A percentile compares a stretch with the other conserved stretches of the same genome.
Conservation (phyloP, 1,140 invertebrate genomes). For the Panonychus citri region DNA sequence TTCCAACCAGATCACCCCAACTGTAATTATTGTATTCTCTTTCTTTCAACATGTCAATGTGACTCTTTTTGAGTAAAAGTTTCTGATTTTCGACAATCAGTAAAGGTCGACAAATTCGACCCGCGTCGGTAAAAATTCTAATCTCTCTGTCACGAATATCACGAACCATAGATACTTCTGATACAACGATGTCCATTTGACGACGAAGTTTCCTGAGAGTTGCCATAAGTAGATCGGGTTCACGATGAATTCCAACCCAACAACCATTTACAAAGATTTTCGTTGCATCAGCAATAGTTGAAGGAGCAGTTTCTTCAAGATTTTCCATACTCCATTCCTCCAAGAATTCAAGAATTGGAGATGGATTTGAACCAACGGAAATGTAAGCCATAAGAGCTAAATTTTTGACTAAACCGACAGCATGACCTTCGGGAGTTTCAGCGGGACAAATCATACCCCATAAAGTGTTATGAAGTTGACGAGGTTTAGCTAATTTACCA, state of each 20-base stretch:
- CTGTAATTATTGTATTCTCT: slow-evolving; percentile 80
- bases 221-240: slow-evolving; percentile 92
- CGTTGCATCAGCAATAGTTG: slow-evolving; percentile 80
- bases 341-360: slow-evolving; percentile 95
- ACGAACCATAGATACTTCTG: slow-evolving; percentile 91
- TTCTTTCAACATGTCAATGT: slow-evolving; percentile 86
- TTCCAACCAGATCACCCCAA: slow-evolving; percentile 91
- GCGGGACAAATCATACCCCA: slow-evolving; percentile 96
- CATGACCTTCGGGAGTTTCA: slow-evolving; percentile 26
- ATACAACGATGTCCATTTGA: slow-evolving; percentile 99
- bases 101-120: slow-evolving; percentile 83
- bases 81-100: slow-evolving; percentile 89
- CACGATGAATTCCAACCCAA: slow-evolving; percentile 94
- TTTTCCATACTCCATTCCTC: slow-evolving; percentile 99
- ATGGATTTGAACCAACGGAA: slow-evolving; percentile 90
- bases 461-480: slow-evolving; percentile 90
- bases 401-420: slow-evolving; percentile 78
- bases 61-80: slow-evolving; percentile 67
- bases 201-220: slow-evolving; percentile 79
- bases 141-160: slow-evolving; percentile 95
- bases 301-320: slow-evolving; percentile 87
- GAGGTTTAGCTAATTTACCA: slow-evolving; percentile 89
- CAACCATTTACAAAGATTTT: slow-evolving; percentile 99
- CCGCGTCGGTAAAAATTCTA: slow-evolving; percentile 93
- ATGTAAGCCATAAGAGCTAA: slow-evolving; percentile 97